Evolutionary conservation across 1,140 invertebrate genomes (phyloP).

Genomic region (Ganaspis sp.): DNA sequence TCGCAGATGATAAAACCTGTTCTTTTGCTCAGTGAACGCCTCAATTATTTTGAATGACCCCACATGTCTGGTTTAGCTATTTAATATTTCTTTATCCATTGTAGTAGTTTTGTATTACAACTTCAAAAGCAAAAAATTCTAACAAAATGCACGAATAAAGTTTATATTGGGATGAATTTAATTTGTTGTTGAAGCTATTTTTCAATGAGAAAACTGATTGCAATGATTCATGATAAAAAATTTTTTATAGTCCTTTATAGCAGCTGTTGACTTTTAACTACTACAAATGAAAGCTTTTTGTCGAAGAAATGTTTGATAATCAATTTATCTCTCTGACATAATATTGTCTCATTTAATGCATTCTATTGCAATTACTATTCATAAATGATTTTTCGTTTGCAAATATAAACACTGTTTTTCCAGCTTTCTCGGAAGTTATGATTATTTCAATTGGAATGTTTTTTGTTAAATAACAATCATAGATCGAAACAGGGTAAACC

Average conservation of each 20-base stretch:
- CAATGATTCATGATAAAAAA: neutral
- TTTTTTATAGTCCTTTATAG: neutral
- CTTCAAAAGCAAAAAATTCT: too few relatives aligned
- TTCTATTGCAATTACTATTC: neutral
- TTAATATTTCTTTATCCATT: too few relatives aligned
- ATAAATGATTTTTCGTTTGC: neutral
- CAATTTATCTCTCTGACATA: slow-evolving; percentile 4
- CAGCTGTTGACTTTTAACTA: neutral
- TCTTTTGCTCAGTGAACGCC: too few relatives aligned
- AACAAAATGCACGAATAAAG: too few relatives aligned
- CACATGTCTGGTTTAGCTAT: too few relatives aligned
- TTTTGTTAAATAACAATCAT: neutral
- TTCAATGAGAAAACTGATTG: too few relatives aligned
- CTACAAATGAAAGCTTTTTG: slow-evolving; percentile 13
- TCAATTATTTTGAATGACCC: too few relatives aligned
- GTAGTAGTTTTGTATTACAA: too few relatives aligned
- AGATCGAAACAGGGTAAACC: neutral
- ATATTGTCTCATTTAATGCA: neutral
- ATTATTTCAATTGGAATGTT: neutral
- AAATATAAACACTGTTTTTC: neutral
- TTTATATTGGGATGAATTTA: too few relatives aligned
- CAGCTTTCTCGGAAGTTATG: neutral
- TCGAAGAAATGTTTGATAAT: neutral
- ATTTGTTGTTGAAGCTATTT: too few relatives aligned
- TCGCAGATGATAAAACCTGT: too few relatives aligned